A percentile compares a stretch with the other conserved stretches of the same genome.
Conservation (phyloP, 2,113 vertebrate genomes). For the Mesocricetus auratus region DNA sequence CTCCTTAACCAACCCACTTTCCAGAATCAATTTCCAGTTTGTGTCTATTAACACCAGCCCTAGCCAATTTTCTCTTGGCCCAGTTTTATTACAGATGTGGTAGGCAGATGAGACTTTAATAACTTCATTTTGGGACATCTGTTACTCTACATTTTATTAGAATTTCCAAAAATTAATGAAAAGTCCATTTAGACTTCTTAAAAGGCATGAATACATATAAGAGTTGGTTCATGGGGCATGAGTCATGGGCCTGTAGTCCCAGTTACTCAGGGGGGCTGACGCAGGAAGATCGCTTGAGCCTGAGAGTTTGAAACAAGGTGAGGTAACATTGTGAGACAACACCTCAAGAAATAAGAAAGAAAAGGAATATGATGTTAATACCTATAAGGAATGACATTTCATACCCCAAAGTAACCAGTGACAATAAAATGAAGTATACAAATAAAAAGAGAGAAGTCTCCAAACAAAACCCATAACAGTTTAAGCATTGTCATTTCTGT, state of each 20-base stretch:
- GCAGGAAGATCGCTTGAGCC: background rate
- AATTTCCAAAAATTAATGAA: background rate
- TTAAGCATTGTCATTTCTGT: background rate
- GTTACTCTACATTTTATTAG: background rate
- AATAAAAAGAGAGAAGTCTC: background rate
- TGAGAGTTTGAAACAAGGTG: background rate
- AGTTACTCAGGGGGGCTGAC: background rate
- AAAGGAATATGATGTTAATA: background rate
- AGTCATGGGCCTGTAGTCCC: background rate
- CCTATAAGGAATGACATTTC: background rate
- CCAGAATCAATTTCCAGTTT: background rate
- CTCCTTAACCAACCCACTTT: background rate
- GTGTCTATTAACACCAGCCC: too few relatives aligned
- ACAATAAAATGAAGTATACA: background rate
- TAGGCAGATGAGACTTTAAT: background rate
- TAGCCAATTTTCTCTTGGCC: background rate
- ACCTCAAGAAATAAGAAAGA: background rate
- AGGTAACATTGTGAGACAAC: background rate
- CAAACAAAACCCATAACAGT: background rate
- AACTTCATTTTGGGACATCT: background rate
- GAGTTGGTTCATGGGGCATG: background rate
- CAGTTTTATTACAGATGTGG: background rate
- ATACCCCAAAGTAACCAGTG: background rate
- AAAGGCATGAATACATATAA: background rate
- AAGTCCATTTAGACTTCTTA: background rate